Percentiles rank a stretch among this genome's conserved stretches.
Evolutionary conservation across 2,113 vertebrate genomes (phyloP).

Genomic region (Rhegmatorhina hoffmannsi): DNA sequence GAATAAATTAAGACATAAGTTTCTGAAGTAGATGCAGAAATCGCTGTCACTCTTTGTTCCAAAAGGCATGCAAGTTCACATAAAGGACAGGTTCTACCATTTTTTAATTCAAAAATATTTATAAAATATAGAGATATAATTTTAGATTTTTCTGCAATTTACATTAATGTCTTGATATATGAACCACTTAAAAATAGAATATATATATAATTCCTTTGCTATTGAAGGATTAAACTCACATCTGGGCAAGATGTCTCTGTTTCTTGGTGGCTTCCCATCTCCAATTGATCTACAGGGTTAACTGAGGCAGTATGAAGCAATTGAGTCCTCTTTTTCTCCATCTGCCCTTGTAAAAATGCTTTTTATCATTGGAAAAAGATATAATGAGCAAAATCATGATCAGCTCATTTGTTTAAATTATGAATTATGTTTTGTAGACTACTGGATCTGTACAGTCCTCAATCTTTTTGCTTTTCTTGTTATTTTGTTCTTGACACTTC

Average conservation of each 20-base stretch:
- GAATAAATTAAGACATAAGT: not conserved
- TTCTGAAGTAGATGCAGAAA: not conserved
- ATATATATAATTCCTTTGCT: not conserved
- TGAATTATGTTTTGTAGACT: not conserved
- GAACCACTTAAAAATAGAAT: not conserved
- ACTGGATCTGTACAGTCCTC: not conserved
- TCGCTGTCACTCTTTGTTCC: not conserved
- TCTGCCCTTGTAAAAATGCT: not conserved
- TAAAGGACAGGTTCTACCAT: not conserved
- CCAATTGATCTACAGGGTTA: not conserved
- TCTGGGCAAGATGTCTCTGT: not conserved
- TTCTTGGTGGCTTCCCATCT: not conserved
- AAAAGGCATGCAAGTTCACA: not conserved
- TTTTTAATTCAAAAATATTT: not conserved
- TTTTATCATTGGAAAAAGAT: not conserved
- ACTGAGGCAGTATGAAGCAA: not conserved
- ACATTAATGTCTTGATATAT: not conserved
- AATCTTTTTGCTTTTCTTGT: not conserved
- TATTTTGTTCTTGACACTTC: not conserved
- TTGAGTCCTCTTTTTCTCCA: not conserved
- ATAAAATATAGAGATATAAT: not conserved
- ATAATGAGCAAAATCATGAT: not conserved
- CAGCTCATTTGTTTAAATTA: not conserved
- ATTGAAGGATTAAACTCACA: not conserved
- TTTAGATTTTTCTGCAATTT: not conserved